These are phyloP conservation scores for Poeciliopsis paucimaculata DNA, from an alignment of 2,797 vertebrate species.

Conservation along the genomic window DNA sequence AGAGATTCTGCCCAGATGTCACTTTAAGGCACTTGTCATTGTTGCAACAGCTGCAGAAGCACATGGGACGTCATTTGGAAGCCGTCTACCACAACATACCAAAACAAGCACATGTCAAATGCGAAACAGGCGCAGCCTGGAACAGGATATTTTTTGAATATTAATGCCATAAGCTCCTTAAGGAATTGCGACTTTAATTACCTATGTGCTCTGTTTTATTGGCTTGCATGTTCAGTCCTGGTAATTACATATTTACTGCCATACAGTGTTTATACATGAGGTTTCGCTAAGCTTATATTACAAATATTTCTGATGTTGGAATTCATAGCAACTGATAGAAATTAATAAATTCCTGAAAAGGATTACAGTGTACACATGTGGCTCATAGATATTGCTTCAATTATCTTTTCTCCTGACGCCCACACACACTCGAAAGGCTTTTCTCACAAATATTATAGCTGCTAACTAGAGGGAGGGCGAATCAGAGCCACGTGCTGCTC, in stretches of 20 bases:
- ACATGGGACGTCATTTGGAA: constrained; percentile 67
- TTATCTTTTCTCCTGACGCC: constrained; percentile 74
- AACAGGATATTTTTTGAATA: constrained; percentile 49
- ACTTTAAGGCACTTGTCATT: constrained; percentile 70
- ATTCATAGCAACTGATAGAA: constrained; percentile 63
- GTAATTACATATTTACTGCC: constrained; percentile 68
- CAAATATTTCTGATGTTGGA: constrained; percentile 62
- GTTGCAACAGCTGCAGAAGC: constrained; percentile 74
- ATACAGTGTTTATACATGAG: constrained; percentile 61
- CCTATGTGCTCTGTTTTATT: constrained; percentile 51
- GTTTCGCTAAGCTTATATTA: constrained; percentile 52
- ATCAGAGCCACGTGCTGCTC: constrained; percentile 47
- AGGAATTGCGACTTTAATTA: constrained; percentile 58
- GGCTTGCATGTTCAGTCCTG: constrained; percentile 37
- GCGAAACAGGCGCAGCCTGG: constrained; percentile 44
- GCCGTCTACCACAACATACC: constrained; percentile 57
- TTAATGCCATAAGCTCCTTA: constrained; percentile 52
- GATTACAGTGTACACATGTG: constrained; percentile 74
- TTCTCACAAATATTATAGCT: constrained; percentile 69
- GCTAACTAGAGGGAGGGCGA: constrained; percentile 66
- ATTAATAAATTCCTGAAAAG: constrained; percentile 74
- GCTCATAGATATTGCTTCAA: constrained; percentile 72
- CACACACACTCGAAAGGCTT: constrained; percentile 67
- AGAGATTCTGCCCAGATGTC: constrained; percentile 75
- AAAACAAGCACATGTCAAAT: constrained; percentile 59